Evolutionary conservation across 1,140 invertebrate species (phyloP), one percentile per base, ranked within the genome.

Genomic region (Drosophila hydei): DNA sequence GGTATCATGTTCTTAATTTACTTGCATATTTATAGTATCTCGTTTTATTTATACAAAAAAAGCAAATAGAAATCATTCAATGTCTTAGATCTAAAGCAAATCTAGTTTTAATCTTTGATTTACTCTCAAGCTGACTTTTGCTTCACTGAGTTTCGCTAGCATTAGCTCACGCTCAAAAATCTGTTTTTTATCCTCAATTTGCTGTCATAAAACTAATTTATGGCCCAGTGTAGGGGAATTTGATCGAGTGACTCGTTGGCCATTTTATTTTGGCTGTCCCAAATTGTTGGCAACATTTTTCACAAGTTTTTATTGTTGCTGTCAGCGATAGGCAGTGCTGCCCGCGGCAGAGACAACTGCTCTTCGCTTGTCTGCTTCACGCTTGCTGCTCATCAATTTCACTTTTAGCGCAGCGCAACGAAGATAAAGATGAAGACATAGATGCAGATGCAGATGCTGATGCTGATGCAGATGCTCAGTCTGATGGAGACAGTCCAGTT

Each of bases 241-340:
- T 87, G 83, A 85, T 85, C 81, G 78, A 87, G 71, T 87, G 77
- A 88, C 74, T 87, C 77, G 74, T 79, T 76, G 73, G 51, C 71
- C 75, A 76, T 83, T 88, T 83, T 75, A 85, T 87, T 87, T 33
- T 75, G 56, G 18, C 50, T 45, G 56, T 25, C 48, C 73, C 56
- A 72, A 88, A 79, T 85, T 80, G 80, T 80, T 80, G 83, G 75
- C 56, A 81, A 83, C 74, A 80, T 80, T 77, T 87, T 78, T 75
- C n/a, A 55, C 21, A 70, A 83, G 83, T 63, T 87, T 87, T 83
- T 81, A 88, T 88, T 88, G 81, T 63, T 63, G 63, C 75, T 88
- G 81, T 87, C 81, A 78, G 36, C 48, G 75, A 59, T 85, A 88
- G 65, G 71, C 71, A 61, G 45, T 2, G 2, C 18, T 21, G 23